These are phyloP conservation scores for Perognathus longimembris DNA, from an alignment of 2,113 vertebrate genomes.

Conservation along the genomic window DNA sequence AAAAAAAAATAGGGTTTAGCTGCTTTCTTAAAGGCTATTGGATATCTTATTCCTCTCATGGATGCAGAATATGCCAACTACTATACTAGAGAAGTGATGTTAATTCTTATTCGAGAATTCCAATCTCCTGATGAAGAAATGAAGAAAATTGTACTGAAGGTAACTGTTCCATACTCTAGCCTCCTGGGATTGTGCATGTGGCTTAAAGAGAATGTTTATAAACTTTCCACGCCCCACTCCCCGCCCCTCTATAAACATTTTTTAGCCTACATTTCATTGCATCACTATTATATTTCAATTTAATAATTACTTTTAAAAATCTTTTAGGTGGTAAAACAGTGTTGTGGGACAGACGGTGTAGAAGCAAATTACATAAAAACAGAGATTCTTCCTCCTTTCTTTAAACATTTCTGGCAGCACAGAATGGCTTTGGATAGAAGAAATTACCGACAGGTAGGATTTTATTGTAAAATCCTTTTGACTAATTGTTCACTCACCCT, in stretches of 20 bases:
- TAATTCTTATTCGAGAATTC: slow-evolving; percentile 99
- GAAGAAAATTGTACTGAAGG: slow-evolving; percentile 99
- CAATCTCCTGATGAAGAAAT: slow-evolving; percentile 99
- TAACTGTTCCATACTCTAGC: slow-evolving; percentile 74
- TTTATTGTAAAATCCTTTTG: slow-evolving; percentile 9
- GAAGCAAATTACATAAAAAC: slow-evolving; percentile 99
- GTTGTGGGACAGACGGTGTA: slow-evolving; percentile 98
- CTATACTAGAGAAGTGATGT: slow-evolving; percentile 99
- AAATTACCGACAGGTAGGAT: slow-evolving; percentile 97
- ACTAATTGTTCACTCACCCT: not conserved
- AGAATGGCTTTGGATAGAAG: slow-evolving; percentile 98
- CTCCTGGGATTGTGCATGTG: not conserved
- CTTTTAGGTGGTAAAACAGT: slow-evolving; percentile 97
- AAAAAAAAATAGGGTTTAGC: slow-evolving; percentile 95
- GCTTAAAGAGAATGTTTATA: not conserved
- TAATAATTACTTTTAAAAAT: slow-evolving; percentile 38
- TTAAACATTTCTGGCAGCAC: slow-evolving; percentile 99
- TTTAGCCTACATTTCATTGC: not conserved
- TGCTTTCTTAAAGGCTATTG: slow-evolving; percentile 98
- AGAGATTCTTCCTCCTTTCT: slow-evolving; percentile 98
- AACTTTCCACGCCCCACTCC: too few species aligned
- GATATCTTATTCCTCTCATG: slow-evolving; percentile 99
- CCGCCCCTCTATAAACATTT: not conserved
- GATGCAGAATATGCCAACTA: slow-evolving; percentile 99
- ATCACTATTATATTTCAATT: not conserved